Conservation (phyloP, 2,797 vertebrate genomes). For the Chaenodraco wilsoni region DNA sequence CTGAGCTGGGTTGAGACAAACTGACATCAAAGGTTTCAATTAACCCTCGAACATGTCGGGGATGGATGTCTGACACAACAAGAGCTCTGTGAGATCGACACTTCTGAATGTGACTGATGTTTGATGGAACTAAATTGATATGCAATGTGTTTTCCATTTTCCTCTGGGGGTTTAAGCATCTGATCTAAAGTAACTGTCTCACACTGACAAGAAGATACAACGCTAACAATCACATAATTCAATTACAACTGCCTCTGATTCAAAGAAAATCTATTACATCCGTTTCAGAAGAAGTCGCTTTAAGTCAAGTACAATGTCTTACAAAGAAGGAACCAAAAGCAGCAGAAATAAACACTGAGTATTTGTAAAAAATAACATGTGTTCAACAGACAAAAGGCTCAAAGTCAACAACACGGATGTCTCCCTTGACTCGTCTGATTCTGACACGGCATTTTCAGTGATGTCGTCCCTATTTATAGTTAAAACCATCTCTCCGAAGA, state of each 20-base stretch:
- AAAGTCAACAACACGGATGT: slow-evolving; percentile 61
- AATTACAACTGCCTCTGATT: slow-evolving; percentile 65
- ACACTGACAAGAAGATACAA: slow-evolving; percentile 70
- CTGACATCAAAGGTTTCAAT: slow-evolving; percentile 39
- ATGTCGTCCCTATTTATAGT: slow-evolving; percentile 77
- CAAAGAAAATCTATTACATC: slow-evolving; percentile 61
- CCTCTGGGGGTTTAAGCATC: slow-evolving; percentile 61
- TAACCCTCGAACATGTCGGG: slow-evolving; percentile 25
- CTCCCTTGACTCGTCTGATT: slow-evolving; percentile 64
- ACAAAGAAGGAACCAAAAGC: slow-evolving; percentile 62
- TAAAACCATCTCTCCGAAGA: slow-evolving; percentile 68
- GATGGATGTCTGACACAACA: slow-evolving; percentile 36
- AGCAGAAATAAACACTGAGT: slow-evolving; percentile 63
- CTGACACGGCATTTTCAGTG: slow-evolving; percentile 58
- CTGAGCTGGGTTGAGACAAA: slow-evolving; percentile 52
- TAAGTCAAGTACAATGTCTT: slow-evolving; percentile 65
- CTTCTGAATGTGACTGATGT: slow-evolving; percentile 36
- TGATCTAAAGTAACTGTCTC: slow-evolving; percentile 71
- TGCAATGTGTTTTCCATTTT: slow-evolving; percentile 47
- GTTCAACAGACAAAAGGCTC: slow-evolving; percentile 66
- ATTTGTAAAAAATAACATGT: slow-evolving; percentile 64
- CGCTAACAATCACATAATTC: slow-evolving; percentile 64
- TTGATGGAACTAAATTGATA: slow-evolving; percentile 23
- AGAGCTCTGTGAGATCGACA: slow-evolving; percentile 33
- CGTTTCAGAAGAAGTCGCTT: slow-evolving; percentile 49